Evolutionary conservation across 2,797 vertebrate species (phyloP), one percentile per base, ranked within the genome.

Genomic region (Remorina albescens): DNA sequence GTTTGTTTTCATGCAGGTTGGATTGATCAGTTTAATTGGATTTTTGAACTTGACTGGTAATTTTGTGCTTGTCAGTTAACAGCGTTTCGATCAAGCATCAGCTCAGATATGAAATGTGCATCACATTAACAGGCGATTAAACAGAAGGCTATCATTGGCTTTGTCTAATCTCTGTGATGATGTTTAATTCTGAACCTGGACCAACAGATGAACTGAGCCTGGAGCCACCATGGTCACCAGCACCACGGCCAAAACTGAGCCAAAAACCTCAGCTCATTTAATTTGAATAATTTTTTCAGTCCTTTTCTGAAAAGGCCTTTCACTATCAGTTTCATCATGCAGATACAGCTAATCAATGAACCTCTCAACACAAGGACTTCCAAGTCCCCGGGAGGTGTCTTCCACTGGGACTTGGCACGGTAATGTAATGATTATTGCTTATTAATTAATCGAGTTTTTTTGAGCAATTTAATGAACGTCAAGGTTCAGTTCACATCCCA

Each of bases 381-480:
- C 12, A 66, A 63, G 59, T 74, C 72, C 80, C 70, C 36, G 19
- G 18, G 67, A 70, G 70, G 51, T 32, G 1, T 71, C 71, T 56
- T 23, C 71, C 54, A 44, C 53, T 23, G 60, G 68, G 68, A 78
- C 74, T 83, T 72, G 66, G 65, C 74, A 71, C 47, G 60, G 80
- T 81, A 81, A 86, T 78, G 75, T 70, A 71, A 74, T 82, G 78
- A 88, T 88, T 76, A 83, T 80, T 80, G 23, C 80, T 72, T 64
- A 87, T 89, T 89, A 88, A 92, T 91, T 76, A 89, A 84, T 87
- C 30, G 70, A 81, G 62, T 87, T 88, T n/a, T n/a, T n/a, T 81
- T 62, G 75, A 87, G 80, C 67, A 71, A 85, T 84, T 76, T 88
- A 84, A 90, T 84, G 82, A 91, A 81, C 42, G 58, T 80, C 85